Evolutionary conservation across 2,888 invertebrate genomes (phyloP).

Genomic region (Agonopterix subpropinquella): DNA sequence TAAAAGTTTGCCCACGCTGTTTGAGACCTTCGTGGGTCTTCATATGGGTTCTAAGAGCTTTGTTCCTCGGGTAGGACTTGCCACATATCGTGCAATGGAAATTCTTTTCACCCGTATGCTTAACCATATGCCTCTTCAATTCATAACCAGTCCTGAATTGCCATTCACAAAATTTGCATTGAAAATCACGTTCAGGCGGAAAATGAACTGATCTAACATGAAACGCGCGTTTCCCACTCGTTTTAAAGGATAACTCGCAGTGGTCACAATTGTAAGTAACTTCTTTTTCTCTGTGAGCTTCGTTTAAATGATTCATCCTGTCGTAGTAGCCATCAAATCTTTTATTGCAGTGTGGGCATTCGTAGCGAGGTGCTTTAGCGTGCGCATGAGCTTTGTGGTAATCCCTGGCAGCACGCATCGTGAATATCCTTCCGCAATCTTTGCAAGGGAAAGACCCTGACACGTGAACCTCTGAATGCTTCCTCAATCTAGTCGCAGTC

Average conservation of each 20-base stretch:
- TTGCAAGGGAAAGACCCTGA: conserved; percentile 58
- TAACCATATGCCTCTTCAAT: conserved; percentile 50
- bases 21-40: conserved; percentile 51
- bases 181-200: conserved; percentile 41
- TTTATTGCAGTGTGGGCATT: conserved; percentile 57
- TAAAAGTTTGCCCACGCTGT: conserved; percentile 20
- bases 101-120: conserved; percentile 55
- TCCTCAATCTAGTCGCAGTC: conserved; percentile 57
- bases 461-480: conserved; percentile 59
- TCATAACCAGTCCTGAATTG: conserved; percentile 57
- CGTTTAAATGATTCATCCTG: conserved; percentile 57
- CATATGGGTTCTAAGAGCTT: conserved; percentile 48
- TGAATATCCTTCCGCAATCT: conserved; percentile 49
- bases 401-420: conserved; percentile 54
- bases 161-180: conserved; percentile 53
- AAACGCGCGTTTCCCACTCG: conserved; percentile 52
- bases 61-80: conserved; percentile 64
- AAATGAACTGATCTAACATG: conserved; percentile 53
- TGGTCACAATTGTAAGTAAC: conserved; percentile 51
- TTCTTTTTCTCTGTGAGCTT: conserved; percentile 50
- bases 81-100: conserved; percentile 70
- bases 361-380: conserved; percentile 53
- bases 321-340: conserved; percentile 58
- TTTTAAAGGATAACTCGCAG: conserved; percentile 54
- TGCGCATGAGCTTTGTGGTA: conserved; percentile 55